Evolutionary conservation across 2,888 invertebrate genomes (phyloP), one percentile per base, ranked within the genome.

Genomic region (Pantelozetes paolii): DNA sequence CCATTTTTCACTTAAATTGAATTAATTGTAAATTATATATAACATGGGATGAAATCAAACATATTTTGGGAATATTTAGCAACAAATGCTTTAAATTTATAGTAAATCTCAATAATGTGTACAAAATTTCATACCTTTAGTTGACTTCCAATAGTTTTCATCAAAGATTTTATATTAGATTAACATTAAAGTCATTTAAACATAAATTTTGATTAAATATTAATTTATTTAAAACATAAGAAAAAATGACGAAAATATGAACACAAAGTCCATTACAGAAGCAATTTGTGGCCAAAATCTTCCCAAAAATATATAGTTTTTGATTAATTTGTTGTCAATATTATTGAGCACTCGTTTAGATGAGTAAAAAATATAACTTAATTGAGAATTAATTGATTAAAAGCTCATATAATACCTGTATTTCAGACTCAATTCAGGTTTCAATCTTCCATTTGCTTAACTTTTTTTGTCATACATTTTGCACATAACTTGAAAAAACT

Each of bases 391-490:
- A 54, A 54, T 54, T 54, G 30, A 59, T 11, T 59, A 15, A 28
- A 28, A 59, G 54, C 54, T 59, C 30, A 59, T 59, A 28, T 59
- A 28, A 59, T 9, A 30, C 59, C 30, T 59, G 59, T 11, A 59
- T 59, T 54, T 50, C 3, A 59, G 1, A 59, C 9, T 59, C 6
- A 59, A 59, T 9, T 28, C 30, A 18, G 28, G 26, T 30, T 30
- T 59, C 3, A 59, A 30, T 28, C 59, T 59, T 59, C 59, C 30
- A 28, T 59, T 59, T 20, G 20, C 23, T 28, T 28, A 59, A 1
- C 15, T 15, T 30, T n/a, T 26, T 26, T 45, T 59, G 59, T 59
- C 59, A 59, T 59, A 59, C 15, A 28, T 59, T 59, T 48, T 48
- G 6, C 59, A 18, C 59, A 59, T 23, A 50, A 40, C 6, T 59